Evolutionary conservation across 2,797 vertebrate species (phyloP).

Genomic region (Spea hammondii): DNA sequence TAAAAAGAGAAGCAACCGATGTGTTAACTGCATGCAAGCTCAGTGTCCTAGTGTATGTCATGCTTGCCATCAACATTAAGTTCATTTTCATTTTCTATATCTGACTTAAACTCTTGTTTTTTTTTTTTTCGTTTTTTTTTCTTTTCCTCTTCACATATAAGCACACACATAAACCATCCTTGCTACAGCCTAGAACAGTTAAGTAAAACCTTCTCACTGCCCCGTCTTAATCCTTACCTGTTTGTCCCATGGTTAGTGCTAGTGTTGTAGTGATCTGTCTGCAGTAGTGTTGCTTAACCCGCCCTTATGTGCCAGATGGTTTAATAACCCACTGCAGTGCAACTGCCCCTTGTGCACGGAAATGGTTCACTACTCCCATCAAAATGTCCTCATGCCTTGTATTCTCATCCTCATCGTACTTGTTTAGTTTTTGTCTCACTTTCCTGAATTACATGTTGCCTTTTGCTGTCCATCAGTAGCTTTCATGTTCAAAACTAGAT

Average conservation of each 20-base stretch:
- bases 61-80: conserved; percentile 88
- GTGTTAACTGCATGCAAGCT: conserved; percentile 57
- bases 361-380: conserved; percentile 55
- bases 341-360: background rate
- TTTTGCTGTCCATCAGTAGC: conserved; percentile 32
- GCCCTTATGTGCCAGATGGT: conserved; percentile 3
- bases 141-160: conserved; percentile 86
- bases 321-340: background rate
- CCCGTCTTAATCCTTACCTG: conserved; percentile 62
- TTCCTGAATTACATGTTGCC: conserved; percentile 28
- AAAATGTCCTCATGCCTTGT: conserved; percentile 64
- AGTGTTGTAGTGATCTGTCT: conserved; percentile 79
- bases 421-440: conserved; percentile 56
- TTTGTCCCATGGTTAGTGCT: conserved; percentile 74
- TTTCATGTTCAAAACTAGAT: conserved; percentile 10
- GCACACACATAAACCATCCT: conserved; percentile 99
- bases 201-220: conserved; percentile 86
- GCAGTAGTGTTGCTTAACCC: conserved; percentile 69
- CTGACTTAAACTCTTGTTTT: conserved; percentile 97
- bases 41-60: conserved; percentile 74
- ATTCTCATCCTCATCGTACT: conserved; percentile 64
- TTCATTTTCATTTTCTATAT: conserved; percentile 88
- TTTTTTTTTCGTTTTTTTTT: conserved; percentile 81
- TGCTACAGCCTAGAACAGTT: conserved; percentile 99
- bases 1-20: too few species aligned